Evolutionary conservation across 2,888 invertebrate genomes (phyloP), one percentile per base, ranked within the genome.

Genomic region (Bombylius discolor): DNA sequence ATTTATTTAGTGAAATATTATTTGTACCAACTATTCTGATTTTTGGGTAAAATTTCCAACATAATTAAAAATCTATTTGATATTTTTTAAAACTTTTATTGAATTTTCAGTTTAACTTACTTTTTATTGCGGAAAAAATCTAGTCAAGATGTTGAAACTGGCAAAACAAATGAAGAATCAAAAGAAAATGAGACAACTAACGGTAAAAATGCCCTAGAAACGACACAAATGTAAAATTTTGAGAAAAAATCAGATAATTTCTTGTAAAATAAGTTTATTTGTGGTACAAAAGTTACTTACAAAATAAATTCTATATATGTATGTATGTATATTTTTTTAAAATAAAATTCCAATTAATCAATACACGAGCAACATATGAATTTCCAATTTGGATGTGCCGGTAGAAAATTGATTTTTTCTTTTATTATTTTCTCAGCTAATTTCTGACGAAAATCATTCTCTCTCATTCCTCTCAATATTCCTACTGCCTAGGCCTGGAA

Each of bases 1-100:
- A 68, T 56, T 53, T 74, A 6, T 70, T 73, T 57, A 67, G 71
- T 31, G 72, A 74, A 63, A 61, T 72, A 4, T 74, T 73, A 53
- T 70, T 70, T 36, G 55, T 72, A 5, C 70, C 71, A 13, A 72
- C 70, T 58, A 65, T 69, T 13, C 53, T 73, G n/a, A 67, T 73
- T n/a, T 74, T 74, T 60, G 62, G 69, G 74, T 42, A 42, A 42
- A 11, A 11, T 23, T 23, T 11, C 2, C 5, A 7, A 23, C 23
- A 36, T 8, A 5, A 36, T 36, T 36, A 4, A 4, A 36, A 36
- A 7, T 36, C 1, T 5, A 7, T 36, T 36, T 36, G 1, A 6
- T 2, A 2, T 23, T 23, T 23, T 23, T 23, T 23, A 36, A 8
- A 36, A 34, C 7, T 34, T 34, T 34, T 34, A 7, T 6, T 6